A percentile compares a stretch with the other conserved stretches of the same genome.
Conservation (phyloP, 2,797 vertebrate species). For the Nannoperca australis region DNA sequence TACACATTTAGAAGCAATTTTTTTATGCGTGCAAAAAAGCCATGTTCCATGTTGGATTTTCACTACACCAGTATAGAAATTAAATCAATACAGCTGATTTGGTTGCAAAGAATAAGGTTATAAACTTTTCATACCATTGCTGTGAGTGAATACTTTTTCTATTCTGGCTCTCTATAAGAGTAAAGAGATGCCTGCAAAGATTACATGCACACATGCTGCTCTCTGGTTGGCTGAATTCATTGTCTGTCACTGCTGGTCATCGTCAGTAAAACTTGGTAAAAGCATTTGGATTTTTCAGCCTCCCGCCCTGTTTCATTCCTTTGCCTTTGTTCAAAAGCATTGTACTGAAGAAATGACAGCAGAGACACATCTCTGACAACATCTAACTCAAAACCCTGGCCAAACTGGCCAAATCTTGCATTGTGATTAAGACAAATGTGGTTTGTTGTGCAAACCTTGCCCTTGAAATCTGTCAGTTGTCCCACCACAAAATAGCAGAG, state of each 20-base stretch:
- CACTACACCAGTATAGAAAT: slow-evolving; percentile 6
- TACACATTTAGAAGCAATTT: neutral
- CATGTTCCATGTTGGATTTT: slow-evolving; percentile 1
- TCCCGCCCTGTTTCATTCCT: slow-evolving; percentile 14
- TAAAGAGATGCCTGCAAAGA: slow-evolving; percentile 16
- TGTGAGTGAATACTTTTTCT: neutral
- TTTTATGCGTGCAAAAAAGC: slow-evolving; percentile 5
- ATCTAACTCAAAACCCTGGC: neutral
- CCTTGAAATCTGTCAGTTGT: slow-evolving; percentile 27
- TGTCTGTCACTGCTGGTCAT: slow-evolving; percentile 48
- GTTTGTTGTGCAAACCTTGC: slow-evolving; percentile 5
- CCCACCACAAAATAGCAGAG: neutral
- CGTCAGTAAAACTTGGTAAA: slow-evolving; percentile 19
- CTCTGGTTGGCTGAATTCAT: slow-evolving; percentile 62
- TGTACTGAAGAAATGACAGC: slow-evolving; percentile 28
- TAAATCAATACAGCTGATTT: slow-evolving; percentile 13
- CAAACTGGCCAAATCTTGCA: slow-evolving; percentile 1
- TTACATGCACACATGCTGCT: slow-evolving; percentile 3
- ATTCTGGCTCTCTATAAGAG: neutral
- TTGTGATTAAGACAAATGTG: neutral
- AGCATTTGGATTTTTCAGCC: slow-evolving; percentile 19
- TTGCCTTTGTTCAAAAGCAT: slow-evolving; percentile 26
- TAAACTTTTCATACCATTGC: neutral
- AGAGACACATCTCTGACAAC: neutral
- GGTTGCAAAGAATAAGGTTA: neutral